Conservation (phyloP, 2,797 vertebrate genomes). For the Fringilla coelebs region DNA sequence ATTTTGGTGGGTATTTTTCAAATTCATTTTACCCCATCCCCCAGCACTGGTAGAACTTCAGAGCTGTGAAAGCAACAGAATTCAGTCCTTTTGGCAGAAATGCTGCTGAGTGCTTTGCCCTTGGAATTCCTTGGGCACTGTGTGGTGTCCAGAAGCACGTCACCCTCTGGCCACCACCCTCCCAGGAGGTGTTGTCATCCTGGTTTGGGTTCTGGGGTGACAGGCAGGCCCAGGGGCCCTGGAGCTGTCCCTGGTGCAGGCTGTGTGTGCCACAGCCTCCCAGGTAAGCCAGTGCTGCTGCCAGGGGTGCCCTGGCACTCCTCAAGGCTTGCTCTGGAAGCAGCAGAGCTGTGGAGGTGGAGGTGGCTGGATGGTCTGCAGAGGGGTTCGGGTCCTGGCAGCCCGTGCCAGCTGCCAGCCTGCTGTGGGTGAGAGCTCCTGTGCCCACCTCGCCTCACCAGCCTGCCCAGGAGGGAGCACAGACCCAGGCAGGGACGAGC, state of each 20-base stretch:
- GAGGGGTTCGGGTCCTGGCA: neutral
- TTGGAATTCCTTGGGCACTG: neutral
- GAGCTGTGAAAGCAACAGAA: neutral
- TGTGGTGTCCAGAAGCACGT: neutral
- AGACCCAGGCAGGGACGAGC: neutral
- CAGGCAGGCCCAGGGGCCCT: neutral
- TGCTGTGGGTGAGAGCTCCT: neutral
- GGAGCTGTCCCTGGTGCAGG: neutral
- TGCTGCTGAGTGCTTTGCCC: neutral
- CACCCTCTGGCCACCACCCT: neutral
- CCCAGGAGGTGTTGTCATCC: neutral
- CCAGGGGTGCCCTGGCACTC: neutral
- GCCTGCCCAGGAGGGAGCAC: neutral
- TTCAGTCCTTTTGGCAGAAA: neutral
- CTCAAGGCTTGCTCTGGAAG: neutral
- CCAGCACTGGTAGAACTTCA: neutral
- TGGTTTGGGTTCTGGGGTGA: neutral
- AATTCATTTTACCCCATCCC: neutral
- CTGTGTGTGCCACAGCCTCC: neutral
- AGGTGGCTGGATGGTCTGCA: neutral
- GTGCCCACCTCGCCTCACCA: neutral
- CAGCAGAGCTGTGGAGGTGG: neutral
- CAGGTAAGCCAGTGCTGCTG: neutral
- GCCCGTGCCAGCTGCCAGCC: neutral
- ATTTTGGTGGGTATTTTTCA: neutral